Evolutionary conservation across 2,797 vertebrate species (phyloP), one percentile per base, ranked within the genome.

Genomic region (Phalanger gymnotis): DNA sequence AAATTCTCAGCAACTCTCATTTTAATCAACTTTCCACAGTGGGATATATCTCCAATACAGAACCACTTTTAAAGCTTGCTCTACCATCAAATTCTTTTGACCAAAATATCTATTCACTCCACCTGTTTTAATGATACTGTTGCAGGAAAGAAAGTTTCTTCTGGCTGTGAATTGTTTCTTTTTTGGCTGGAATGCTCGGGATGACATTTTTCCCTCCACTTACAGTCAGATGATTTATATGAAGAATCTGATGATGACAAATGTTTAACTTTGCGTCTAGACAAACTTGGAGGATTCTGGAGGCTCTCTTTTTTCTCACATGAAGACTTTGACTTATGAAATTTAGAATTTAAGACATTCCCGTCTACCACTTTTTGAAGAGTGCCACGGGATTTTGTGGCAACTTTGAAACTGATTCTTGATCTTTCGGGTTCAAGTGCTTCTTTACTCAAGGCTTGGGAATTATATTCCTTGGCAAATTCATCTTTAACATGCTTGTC

Each of bases 401-500:
- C 96, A 92, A 98, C 96, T 97, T 95, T 98, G 91, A 96, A 94
- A 93, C 90, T 97, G 53, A 98, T 96, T 51, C 51, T 96, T 34
- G 0, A 14, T 22, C 97, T 98, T 97, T 95, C 97, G 52, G 95
- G 97, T 54, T 96, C 92, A 0, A 94, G 87, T 53, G 81, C 90
- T 90, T 97, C 98, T 93, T 97, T 98, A 89, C 0, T 61, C 22
- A 97, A 89, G 30, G 96, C 87, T 57, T 61, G 81, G 27, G 96
- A 96, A 95, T 94, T 94, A 95, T 28, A 96, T 34, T 93, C 96
- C 27, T 92, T 95, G 95, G 96, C 40, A 0, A 28, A 92, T 0
- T 13, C 92, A 90, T 96, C 81, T 40, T 95, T 97, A 93, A 97
- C 98, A 90, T 87, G 94, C 93, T 98, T 98, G 66, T 98, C 98